Evolutionary conservation across 2,113 vertebrate genomes (phyloP).

Genomic region (Clinocottus analis): DNA sequence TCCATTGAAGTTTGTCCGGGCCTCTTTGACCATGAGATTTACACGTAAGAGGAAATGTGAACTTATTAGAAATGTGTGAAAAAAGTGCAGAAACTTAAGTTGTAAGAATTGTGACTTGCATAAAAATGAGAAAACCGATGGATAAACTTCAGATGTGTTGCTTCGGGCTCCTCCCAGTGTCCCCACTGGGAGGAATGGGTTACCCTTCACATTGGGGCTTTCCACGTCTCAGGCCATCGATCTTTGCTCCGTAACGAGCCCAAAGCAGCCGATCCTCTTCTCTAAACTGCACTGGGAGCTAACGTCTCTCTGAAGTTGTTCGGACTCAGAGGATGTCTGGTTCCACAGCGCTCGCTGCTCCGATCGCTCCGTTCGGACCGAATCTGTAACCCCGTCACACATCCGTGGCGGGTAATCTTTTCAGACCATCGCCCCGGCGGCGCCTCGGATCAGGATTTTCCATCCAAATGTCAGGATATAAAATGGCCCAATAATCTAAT

Average conservation of each 20-base stretch:
- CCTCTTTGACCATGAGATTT: too few species aligned
- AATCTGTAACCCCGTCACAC: slow-evolving; percentile 40
- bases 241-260: slow-evolving; percentile 2
- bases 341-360: background rate
- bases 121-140: background rate
- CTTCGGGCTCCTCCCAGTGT: background rate
- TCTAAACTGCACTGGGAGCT: background rate
- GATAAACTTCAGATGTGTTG: background rate
- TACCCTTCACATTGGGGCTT: background rate
- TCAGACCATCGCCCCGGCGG: slow-evolving; percentile 36
- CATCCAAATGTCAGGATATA: slow-evolving; percentile 52
- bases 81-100: too few species aligned
- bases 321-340: background rate
- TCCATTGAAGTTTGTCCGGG: background rate
- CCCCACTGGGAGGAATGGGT: background rate
- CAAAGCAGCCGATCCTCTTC: background rate
- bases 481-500: slow-evolving; percentile 50
- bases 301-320: background rate
- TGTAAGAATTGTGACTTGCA: too few species aligned
- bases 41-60: too few species aligned
- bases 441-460: slow-evolving; percentile 48
- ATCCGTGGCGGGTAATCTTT: slow-evolving; percentile 47
- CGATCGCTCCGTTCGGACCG: background rate
- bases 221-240: background rate
- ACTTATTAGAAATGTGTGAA: too few species aligned